Evolutionary conservation across 2,888 invertebrate species (phyloP), one percentile per base, ranked within the genome.

Genomic region (Ypsolopha scabrella): DNA sequence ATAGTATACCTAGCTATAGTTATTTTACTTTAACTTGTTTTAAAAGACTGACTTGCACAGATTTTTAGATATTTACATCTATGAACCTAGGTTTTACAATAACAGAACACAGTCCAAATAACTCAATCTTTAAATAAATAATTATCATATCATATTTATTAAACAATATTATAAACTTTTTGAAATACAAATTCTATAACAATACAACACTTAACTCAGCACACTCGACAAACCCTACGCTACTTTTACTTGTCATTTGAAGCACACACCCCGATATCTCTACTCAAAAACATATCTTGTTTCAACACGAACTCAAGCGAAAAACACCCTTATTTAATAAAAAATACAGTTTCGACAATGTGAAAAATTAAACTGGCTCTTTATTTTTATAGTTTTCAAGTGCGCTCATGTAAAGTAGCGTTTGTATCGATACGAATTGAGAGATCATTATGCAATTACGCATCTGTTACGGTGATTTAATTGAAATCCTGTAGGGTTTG

Each of bases 401-500:
- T 47, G 47, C 34, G 8, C 47, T 47, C 36, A 38, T 13, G 10
- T 48, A 34, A 38, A 48, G 48, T 48, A 38, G 14, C 11, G 6
- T 48, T 38, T 48, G 39, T 37, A 38, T 48, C 37, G 48, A 48
- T 8, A 9, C 49, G 49, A 37, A 48, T 39, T 49, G 50, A 51
- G 33, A 24, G 41, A 44, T 39, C 14, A 47, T 52, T 54, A 54
- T 50, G 51, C 46, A 54, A 38, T 54, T 54, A 41, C 39, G 36
- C 51, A 54, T 54, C 54, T 54, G 52, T 51, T 48, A 41, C 43
- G 14, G 38, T 43, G 44, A 51, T 45, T 48, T 11, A 39, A 11
- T 11, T 39, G 39, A 39, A 10, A 39, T 11, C 39, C 1, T 11
- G 39, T 10, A 39, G 39, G 39, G 39, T 39, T 39, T 39, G 39